Evolutionary conservation across 2,113 vertebrate genomes (phyloP).

Genomic region (Ictidomys tridecemlineatus): DNA sequence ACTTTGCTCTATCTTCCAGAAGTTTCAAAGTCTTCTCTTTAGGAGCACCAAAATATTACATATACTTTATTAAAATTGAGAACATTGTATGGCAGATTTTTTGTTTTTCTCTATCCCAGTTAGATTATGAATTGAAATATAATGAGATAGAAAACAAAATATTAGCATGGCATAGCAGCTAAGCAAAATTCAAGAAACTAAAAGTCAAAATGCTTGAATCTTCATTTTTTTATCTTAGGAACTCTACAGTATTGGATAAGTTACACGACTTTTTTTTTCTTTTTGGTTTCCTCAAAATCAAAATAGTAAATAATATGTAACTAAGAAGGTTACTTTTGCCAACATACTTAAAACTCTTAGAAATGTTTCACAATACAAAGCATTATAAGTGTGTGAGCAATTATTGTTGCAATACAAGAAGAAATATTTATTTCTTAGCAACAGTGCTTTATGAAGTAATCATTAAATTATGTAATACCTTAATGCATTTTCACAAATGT

Average conservation of each 20-base stretch:
- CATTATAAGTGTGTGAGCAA: background rate
- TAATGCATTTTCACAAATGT: background rate
- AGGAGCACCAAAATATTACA: background rate
- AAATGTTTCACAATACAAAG: background rate
- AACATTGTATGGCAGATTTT: background rate
- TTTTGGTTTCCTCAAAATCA: background rate
- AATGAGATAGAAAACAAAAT: background rate
- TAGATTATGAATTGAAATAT: background rate
- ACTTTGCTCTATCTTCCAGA: background rate
- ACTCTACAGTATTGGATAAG: background rate
- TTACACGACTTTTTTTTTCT: background rate
- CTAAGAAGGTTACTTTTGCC: constrained; percentile 9
- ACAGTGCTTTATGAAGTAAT: background rate
- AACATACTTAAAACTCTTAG: background rate
- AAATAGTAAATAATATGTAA: background rate
- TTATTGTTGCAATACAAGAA: background rate
- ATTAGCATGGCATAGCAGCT: background rate
- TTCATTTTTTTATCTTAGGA: background rate
- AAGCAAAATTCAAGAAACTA: background rate
- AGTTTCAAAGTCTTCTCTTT: background rate
- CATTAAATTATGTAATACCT: background rate
- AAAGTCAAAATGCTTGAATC: background rate
- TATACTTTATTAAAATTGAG: background rate
- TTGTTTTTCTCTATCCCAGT: background rate
- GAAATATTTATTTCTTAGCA: background rate